Percentiles rank a stretch among this genome's conserved stretches.
phyloP scores from a whole-genome alignment of 2,797 vertebrate genomes.

The Propithecus perrieri region DNA sequence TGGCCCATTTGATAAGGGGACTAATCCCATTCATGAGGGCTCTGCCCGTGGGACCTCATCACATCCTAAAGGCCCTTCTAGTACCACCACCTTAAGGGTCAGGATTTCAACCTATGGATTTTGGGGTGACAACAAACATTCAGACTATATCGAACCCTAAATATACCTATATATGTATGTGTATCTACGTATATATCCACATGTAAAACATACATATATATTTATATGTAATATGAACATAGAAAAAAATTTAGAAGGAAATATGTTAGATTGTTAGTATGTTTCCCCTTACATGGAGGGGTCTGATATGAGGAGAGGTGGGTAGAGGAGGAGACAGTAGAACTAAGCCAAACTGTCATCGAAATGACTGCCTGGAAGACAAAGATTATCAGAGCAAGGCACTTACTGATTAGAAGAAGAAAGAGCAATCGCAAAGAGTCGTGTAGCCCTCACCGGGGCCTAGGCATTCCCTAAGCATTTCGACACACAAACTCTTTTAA shows the following conservation, averaged over 20 bases:
- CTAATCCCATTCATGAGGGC: not conserved
- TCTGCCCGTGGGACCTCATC: not conserved
- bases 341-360: not conserved
- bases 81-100: too few species aligned
- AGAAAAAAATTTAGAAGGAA: not conserved
- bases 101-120: not conserved
- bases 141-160: not conserved
- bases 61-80: not conserved
- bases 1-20: not conserved
- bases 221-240: not conserved
- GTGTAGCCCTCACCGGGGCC: fast-evolving
- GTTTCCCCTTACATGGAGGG: not conserved
- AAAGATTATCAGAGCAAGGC: not conserved
- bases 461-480: not conserved
- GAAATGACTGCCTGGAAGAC: not conserved
- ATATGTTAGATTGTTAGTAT: not conserved
- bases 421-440: not conserved
- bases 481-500: not conserved
- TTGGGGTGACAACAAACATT: not conserved
- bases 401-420: not conserved
- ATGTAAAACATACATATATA: not conserved
- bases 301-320: not conserved
- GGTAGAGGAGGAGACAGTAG: not conserved
- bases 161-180: not conserved
- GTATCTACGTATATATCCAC: not conserved